Evolutionary conservation across 2,113 vertebrate species (phyloP).

Genomic region (Myotis davidii): DNA sequence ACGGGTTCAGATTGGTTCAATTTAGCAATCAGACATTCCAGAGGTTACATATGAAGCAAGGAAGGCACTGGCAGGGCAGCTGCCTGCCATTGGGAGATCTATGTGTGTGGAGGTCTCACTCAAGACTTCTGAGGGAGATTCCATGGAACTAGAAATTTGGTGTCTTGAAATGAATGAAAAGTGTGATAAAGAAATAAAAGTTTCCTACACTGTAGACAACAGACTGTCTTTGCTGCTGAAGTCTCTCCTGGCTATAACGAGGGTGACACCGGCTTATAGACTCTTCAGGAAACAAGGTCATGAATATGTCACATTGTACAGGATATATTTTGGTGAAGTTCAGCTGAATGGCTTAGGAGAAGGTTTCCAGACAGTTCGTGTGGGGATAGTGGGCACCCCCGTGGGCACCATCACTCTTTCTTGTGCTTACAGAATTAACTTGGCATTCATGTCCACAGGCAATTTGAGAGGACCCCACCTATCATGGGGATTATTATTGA

Average conservation of each 20-base stretch:
- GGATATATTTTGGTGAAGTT: constrained; percentile 99
- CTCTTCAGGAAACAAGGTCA: constrained; percentile 98
- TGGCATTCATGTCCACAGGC: constrained; percentile 98
- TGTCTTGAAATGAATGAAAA: too few relatives aligned
- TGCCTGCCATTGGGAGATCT: constrained; percentile 94
- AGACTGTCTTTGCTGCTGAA: constrained; percentile 97
- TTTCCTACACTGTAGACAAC: constrained; percentile 98
- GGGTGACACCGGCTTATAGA: constrained; percentile 97
- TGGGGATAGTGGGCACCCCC: constrained; percentile 96
- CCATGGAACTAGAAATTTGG: too few relatives aligned
- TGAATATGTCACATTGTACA: constrained; percentile 98
- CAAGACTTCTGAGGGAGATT: constrained; percentile 94
- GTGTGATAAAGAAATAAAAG: constrained; percentile 99
- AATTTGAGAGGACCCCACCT: constrained; percentile 96
- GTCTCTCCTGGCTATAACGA: constrained; percentile 97
- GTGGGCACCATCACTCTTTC: constrained; percentile 95
- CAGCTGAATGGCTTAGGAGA: constrained; percentile 96
- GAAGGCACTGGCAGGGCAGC: constrained; percentile 95
- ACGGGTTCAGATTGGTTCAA: constrained; percentile 99
- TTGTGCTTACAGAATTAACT: constrained; percentile 98
- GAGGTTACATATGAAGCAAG: constrained; percentile 99
- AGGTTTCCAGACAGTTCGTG: constrained; percentile 98
- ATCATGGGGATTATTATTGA: constrained; percentile 99
- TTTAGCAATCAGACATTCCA: constrained; percentile 97
- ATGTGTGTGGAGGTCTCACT: constrained; percentile 99